Conservation (phyloP, 2,888 invertebrate species). For the Melinaea menophilus region DNA sequence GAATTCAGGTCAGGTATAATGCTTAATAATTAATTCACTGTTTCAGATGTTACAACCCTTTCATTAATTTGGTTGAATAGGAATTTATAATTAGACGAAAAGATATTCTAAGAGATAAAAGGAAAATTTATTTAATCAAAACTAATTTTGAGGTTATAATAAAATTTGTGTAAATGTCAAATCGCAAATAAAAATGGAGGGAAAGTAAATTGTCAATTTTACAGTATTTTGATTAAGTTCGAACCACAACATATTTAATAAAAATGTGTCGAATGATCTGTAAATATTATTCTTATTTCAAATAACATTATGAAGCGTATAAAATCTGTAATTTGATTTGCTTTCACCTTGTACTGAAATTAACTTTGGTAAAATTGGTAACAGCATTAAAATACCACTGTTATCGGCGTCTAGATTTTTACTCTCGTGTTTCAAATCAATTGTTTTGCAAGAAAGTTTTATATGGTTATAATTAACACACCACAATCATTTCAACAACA, state of each 20-base stretch:
- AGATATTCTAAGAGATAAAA: not conserved
- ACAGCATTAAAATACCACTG: conserved; percentile 32
- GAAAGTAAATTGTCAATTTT: too few species aligned
- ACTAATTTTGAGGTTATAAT: too few species aligned
- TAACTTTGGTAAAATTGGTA: conserved; percentile 14
- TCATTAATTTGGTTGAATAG: conserved; percentile 38
- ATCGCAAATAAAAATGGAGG: too few species aligned
- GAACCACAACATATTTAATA: not conserved
- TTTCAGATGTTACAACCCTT: conserved; percentile 40
- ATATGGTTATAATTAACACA: too few species aligned
- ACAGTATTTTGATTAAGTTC: too few species aligned
- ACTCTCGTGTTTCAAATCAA: too few species aligned
- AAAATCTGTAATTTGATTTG: conserved; percentile 5
- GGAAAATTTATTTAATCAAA: too few species aligned
- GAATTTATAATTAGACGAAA: conserved; percentile 45
- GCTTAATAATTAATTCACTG: conserved; percentile 27
- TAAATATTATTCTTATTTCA: not conserved
- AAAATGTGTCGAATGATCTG: not conserved
- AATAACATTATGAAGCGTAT: not conserved
- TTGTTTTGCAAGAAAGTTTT: too few species aligned
- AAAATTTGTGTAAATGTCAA: too few species aligned
- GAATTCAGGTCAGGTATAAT: too few species aligned
- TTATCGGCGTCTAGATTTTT: conserved; percentile 23
- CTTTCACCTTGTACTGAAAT: conserved; percentile 15
- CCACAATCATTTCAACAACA: not conserved